A percentile compares a stretch with the other conserved stretches of the same genome.
Conservation (phyloP, 2,113 vertebrate species). For the Cnemophilus loriae region DNA sequence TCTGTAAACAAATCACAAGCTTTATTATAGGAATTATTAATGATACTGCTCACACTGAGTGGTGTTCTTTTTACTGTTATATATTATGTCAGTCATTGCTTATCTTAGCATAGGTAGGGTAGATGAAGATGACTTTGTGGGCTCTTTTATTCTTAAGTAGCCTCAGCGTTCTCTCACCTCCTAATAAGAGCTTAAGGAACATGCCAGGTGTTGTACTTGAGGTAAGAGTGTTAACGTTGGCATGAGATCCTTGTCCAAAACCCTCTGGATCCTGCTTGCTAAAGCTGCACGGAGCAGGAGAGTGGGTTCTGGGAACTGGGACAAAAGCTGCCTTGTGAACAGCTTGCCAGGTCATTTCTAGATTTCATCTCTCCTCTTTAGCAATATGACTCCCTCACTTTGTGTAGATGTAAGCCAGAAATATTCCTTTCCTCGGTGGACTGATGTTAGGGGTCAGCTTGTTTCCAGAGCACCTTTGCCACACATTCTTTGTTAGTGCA, state of each 20-base stretch:
- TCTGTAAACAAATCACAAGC: neutral
- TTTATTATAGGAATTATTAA: neutral
- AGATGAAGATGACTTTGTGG: slow-evolving; percentile 1
- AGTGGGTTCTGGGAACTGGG: neutral
- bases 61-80: neutral
- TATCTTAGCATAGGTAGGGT: neutral
- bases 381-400: slow-evolving; percentile 9
- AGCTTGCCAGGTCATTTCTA: slow-evolving; percentile 15
- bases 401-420: neutral
- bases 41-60: neutral
- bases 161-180: neutral
- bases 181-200: slow-evolving; percentile 30
- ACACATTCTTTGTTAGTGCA: neutral
- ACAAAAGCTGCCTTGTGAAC: neutral
- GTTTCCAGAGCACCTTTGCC: neutral
- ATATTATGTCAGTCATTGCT: neutral
- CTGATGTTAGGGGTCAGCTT: neutral
- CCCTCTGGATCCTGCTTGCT: neutral
- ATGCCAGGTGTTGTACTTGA: neutral
- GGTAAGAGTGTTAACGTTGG: slow-evolving; percentile 2
- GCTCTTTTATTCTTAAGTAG: neutral
- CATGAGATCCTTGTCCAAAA: neutral
- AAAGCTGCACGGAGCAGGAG: neutral
- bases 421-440: neutral
- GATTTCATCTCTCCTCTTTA: slow-evolving; percentile 13